Conservation (phyloP, 2,888 invertebrate species). For the Nematopogon swammerdamellus region DNA sequence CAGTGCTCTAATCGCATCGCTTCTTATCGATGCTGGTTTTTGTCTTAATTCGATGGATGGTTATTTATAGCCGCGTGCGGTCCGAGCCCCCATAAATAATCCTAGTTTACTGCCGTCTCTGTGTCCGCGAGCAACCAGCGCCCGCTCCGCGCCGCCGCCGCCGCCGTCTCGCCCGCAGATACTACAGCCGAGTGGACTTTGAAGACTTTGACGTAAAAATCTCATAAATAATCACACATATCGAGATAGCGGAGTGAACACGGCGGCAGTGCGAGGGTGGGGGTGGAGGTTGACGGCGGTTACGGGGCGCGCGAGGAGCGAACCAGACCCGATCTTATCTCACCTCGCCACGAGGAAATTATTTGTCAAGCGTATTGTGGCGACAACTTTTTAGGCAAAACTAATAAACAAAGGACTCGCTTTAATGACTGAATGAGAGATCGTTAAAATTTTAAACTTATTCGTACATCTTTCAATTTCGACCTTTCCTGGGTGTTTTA, state of each 20-base stretch:
- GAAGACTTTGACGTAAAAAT: constrained; percentile 42
- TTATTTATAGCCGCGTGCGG: constrained; percentile 36
- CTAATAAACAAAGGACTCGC: constrained; percentile 44
- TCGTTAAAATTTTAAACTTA: constrained; percentile 52
- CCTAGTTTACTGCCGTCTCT: constrained; percentile 29
- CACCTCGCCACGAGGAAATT: constrained; percentile 9
- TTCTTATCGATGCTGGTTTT: constrained; percentile 42
- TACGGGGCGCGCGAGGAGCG: too few species aligned
- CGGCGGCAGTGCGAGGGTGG: too few species aligned
- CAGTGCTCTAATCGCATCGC: constrained; percentile 31
- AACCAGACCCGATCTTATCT: constrained; percentile 42
- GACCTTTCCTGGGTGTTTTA: neutral
- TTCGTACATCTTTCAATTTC: constrained; percentile 34
- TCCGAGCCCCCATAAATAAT: constrained; percentile 44
- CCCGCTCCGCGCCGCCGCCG: neutral
- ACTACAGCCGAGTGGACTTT: constrained; percentile 10
- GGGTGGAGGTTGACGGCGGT: too few species aligned
- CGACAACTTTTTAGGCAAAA: constrained; percentile 19
- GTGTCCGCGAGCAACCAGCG: neutral
- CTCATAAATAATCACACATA: constrained; percentile 45
- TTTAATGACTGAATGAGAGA: constrained; percentile 51
- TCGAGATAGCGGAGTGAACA: too few species aligned
- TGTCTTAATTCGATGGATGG: constrained; percentile 48
- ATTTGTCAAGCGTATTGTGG: neutral
- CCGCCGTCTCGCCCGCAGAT: neutral